Evolutionary conservation across 2,888 invertebrate genomes (phyloP).

Genomic region (Ochropleura leucogaster): DNA sequence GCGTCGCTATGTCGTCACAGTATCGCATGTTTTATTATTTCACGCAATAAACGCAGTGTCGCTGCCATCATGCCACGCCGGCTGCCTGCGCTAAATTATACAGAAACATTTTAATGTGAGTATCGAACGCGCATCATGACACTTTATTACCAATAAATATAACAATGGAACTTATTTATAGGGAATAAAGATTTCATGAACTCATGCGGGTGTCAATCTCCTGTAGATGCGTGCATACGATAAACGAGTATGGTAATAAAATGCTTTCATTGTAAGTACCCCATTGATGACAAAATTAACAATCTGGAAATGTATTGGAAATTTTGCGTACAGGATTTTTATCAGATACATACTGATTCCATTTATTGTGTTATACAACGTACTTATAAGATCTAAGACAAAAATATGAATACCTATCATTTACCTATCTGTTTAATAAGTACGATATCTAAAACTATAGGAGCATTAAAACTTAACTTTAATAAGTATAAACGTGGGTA

Average conservation of each 20-base stretch:
- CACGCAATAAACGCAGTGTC: constrained; percentile 81
- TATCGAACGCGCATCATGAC: constrained; percentile 78
- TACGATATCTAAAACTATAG: not conserved
- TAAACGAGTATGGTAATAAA: constrained; percentile 65
- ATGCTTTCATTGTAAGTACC: constrained; percentile 60
- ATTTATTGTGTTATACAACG: not conserved
- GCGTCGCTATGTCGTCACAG: constrained; percentile 85
- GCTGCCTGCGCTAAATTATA: constrained; percentile 80
- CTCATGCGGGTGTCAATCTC: constrained; percentile 78
- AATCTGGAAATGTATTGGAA: constrained; percentile 19
- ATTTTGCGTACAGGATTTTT: constrained; percentile 3
- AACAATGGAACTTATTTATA: constrained; percentile 79
- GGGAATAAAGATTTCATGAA: constrained; percentile 78
- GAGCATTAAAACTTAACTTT: not conserved
- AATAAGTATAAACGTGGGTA: not conserved
- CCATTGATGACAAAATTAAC: constrained; percentile 53
- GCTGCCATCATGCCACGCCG: constrained; percentile 41
- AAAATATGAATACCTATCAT: not conserved
- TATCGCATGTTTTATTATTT: constrained; percentile 88
- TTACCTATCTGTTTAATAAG: not conserved
- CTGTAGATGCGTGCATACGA: constrained; percentile 65
- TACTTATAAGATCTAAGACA: not conserved
- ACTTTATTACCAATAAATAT: constrained; percentile 83
- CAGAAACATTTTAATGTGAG: constrained; percentile 81
- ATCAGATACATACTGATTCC: no score